Base-by-base conservation (phyloP, 1,140 invertebrate species). In the Tyrophagus putrescentiae region DNA sequence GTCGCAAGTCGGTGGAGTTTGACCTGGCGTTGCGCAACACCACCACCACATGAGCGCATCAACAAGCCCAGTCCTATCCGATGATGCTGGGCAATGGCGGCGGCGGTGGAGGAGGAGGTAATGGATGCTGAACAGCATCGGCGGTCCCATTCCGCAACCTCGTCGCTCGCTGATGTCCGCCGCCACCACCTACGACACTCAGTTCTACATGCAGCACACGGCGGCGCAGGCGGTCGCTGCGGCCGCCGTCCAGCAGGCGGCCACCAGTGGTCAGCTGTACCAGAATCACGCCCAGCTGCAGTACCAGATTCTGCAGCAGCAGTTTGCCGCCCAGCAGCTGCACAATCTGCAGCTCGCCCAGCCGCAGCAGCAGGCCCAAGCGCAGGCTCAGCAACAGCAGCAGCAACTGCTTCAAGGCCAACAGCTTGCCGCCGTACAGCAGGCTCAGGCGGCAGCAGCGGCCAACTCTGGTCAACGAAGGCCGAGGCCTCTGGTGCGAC, bases 1-100 rank as follows among this genome's bases (percentile, higher is more conserved):
- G 61, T 13, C 32, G 63, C 39, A 64, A 64, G 29, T 64, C 60
- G 0, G 63, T 64, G 32, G 63, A 64, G 45, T 64, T 64, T 48
- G 60, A 64, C 44, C 28, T 64, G n/a, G 39, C 53, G 11, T 18
- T 48, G n/a, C 48, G 34, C 6, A 61, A 57, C 34, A 42, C n/a
- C 28, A 28, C 18, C 6, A 39, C 56, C 13, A 39, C 34, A 39
- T 3, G 52, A 54, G 21, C 32, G 39, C 31, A 54, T 27, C 13
- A 13, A 54, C 25, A 13, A 13, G 1, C 13, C 13, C 21, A 54
- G 27, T 31, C 13, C 25, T 13, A 9, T 31, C 13, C 25, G 9
- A 31, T 13, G n/a, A 54, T 54, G 28, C 7, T 54, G 45, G 18
- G 18, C n/a, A 54, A 54, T 25, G 42, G 33, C 9, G 16, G 39